phyloP scores from a whole-genome alignment of 53 echinoderm and acorn worm species.

The Hippasteria phrygiana region DNA sequence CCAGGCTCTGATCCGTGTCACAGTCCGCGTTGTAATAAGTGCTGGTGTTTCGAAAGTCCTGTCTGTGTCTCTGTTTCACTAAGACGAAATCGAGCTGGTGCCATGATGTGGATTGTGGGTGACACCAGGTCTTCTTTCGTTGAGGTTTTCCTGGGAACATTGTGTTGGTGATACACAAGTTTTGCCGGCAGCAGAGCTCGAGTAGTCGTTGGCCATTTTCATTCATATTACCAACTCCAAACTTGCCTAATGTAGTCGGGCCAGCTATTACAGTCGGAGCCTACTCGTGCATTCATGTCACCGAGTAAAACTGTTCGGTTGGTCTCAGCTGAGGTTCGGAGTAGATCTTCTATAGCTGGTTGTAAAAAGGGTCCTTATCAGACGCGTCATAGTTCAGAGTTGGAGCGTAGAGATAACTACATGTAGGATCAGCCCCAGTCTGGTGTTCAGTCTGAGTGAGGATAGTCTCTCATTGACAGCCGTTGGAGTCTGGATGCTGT shows the following conservation, averaged over 20 bases:
- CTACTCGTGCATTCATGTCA: conserved; percentile 64
- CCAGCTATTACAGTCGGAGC: conserved; percentile 52
- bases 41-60: not conserved
- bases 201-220: conserved; percentile 65
- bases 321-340: not conserved
- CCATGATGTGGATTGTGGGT: too few species aligned
- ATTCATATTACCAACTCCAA: conserved; percentile 72
- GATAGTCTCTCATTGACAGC: not conserved
- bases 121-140: conserved; percentile 44
- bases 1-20: conserved; percentile 41
- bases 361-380: conserved; percentile 65
- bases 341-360: conserved; percentile 9
- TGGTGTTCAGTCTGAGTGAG: not conserved
- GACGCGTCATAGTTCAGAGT: conserved; percentile 16
- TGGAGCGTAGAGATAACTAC: conserved; percentile 68
- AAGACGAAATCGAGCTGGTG: conserved; percentile 56
- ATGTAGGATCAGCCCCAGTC: not conserved
- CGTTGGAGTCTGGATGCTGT: not conserved
- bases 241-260: too few species aligned
- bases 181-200: conserved; percentile 25
- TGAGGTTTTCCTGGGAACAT: conserved; percentile 27
- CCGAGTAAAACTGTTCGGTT: conserved; percentile 7
- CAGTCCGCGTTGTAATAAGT: too few species aligned
- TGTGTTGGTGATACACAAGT: conserved; percentile 63
- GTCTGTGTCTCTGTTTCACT: conserved; percentile 7